These are phyloP conservation scores for Caenorhabditis angaria DNA, from an alignment of 2,888 invertebrate genomes.

Conservation along the genomic window DNA sequence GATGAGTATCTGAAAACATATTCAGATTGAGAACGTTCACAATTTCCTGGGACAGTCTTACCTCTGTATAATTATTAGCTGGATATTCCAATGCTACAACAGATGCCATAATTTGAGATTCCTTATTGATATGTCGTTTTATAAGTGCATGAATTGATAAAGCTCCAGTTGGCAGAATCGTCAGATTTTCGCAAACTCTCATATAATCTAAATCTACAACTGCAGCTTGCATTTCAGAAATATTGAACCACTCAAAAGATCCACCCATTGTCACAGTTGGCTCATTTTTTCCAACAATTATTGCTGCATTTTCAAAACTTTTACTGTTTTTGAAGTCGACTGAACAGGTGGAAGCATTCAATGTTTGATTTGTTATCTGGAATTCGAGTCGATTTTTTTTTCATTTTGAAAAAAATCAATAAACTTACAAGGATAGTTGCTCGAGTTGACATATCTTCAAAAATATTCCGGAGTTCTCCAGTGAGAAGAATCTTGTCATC, in stretches of 20 bases:
- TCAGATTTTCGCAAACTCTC: slow-evolving; percentile 60
- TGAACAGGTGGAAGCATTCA: slow-evolving; percentile 43
- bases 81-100: slow-evolving; percentile 60
- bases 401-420: neutral
- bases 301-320: slow-evolving; percentile 50
- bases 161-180: slow-evolving; percentile 52
- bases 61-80: slow-evolving; percentile 60
- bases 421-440: slow-evolving; percentile 48
- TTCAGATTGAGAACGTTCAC: neutral
- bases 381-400: neutral
- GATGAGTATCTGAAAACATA: slow-evolving; percentile 46
- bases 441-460: slow-evolving; percentile 51
- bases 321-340: slow-evolving; percentile 16
- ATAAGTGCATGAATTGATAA: slow-evolving; percentile 50
- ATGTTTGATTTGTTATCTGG: slow-evolving; percentile 47
- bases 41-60: slow-evolving; percentile 12
- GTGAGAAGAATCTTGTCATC: slow-evolving; percentile 56
- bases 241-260: slow-evolving; percentile 54
- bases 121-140: slow-evolving; percentile 39
- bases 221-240: slow-evolving; percentile 45
- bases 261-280: slow-evolving; percentile 47
- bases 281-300: slow-evolving; percentile 56
- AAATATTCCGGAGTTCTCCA: slow-evolving; percentile 50
- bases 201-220: slow-evolving; percentile 55
- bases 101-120: slow-evolving; percentile 49